Base-by-base conservation (phyloP, 2,888 invertebrate genomes). In the Nasonia oneida region DNA sequence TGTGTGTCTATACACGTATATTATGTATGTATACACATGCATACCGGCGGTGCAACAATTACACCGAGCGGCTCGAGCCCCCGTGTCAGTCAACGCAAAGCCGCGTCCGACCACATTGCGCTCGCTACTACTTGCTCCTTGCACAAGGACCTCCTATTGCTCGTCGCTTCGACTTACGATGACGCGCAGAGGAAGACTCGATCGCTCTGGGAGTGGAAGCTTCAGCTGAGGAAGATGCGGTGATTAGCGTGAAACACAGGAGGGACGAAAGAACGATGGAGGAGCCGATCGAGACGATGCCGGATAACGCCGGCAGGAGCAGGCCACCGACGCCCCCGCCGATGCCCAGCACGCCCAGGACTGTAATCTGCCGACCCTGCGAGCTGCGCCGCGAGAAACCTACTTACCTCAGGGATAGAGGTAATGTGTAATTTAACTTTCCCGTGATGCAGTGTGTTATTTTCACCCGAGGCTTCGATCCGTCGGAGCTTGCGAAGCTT, bases 361-460 rank as follows among this genome's bases (percentile, higher is more conserved):
- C 80, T 42, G 14, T 86, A 50, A 89, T 85, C 85, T 88, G 88
- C 33, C 88, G 88, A 67, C 86, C 88, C 73, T 87, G 87, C 29
- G 91, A 91, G 83, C 87, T 90, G 78, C 89, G 88, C 47, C 89
- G 89, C 39, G 91, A 91, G 82, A 92, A 91, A 83, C 91, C 92
- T 4, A 89, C 89, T 61, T 92, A 92, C 87, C 89, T 90, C 78
- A 90, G 92, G 47, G 92, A 91, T 78, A 90, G 89, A 92, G 92
- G 92, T 92, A 61, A 4, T 92, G n/a, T 18, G 23, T 10, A 23
- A 23, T 61, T 61, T 67, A 14, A 67, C 33, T 67, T 67, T 67
- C 18, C 8, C 2, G 18, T 39, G 33, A 18, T 18, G 70, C 29
- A 29, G 29, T 6, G 29, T 53, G 67, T 67, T 5, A 67, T 67